Percentiles rank a stretch among this genome's conserved stretches.
These are phyloP conservation scores for Jacana jacana DNA, from an alignment of 2,113 vertebrate genomes.

Conservation along the genomic window DNA sequence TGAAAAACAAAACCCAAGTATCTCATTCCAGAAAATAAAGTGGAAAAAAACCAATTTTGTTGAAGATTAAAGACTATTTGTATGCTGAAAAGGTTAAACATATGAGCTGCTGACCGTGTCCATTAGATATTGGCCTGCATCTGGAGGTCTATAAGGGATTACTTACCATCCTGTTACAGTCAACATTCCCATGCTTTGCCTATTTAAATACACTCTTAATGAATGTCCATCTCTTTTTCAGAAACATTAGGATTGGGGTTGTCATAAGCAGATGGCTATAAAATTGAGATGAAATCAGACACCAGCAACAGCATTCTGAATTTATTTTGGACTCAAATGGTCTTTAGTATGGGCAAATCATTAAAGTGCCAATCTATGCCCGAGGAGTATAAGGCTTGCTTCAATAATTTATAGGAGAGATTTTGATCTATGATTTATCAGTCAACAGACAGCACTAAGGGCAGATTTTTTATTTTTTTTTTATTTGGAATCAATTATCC, in stretches of 20 bases:
- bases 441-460: conserved; percentile 61
- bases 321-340: conserved; percentile 66
- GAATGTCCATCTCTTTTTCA: neutral
- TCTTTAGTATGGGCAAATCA: conserved; percentile 64
- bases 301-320: conserved; percentile 4
- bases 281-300: conserved; percentile 49
- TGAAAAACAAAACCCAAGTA: neutral
- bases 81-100: neutral
- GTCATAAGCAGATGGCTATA: conserved; percentile 31
- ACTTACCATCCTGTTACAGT: neutral
- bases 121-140: neutral
- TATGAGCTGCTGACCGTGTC: neutral
- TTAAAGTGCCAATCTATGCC: conserved; percentile 48
- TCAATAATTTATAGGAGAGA: conserved; percentile 75
- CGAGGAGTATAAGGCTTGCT: conserved; percentile 42
- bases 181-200: neutral
- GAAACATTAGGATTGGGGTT: neutral
- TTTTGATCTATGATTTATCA: conserved; percentile 80
- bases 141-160: neutral
- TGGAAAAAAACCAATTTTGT: neutral
- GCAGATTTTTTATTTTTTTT: neutral
- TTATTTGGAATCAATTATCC: conserved; percentile 67
- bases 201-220: neutral
- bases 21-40: neutral
- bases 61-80: neutral